Evolutionary conservation across 2,797 vertebrate genomes (phyloP).

Genomic region (Artibeus lituratus): DNA sequence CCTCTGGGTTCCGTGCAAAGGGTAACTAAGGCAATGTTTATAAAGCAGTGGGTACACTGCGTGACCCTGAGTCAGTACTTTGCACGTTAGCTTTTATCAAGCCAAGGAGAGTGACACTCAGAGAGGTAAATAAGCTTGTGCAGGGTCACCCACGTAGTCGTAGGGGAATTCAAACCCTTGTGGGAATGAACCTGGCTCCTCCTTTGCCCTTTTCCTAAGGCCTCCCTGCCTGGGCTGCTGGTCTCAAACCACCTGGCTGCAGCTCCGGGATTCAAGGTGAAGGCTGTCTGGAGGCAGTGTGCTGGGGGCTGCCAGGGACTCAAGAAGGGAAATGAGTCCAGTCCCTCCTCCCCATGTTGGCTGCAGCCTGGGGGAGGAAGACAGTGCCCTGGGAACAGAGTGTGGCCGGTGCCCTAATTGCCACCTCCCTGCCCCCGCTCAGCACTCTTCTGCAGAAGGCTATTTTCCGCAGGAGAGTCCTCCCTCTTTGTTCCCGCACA

Average conservation of each 20-base stretch:
- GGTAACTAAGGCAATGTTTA: background rate
- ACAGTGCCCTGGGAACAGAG: background rate
- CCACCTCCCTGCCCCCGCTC: background rate
- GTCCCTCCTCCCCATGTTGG: too few relatives aligned
- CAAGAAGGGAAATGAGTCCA: background rate
- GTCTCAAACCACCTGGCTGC: background rate
- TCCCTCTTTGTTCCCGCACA: constrained; percentile 61
- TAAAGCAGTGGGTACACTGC: background rate
- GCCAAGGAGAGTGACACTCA: background rate
- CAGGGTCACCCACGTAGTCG: background rate
- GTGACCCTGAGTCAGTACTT: background rate
- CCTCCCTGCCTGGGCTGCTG: background rate
- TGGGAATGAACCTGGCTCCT: background rate
- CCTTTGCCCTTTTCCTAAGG: background rate
- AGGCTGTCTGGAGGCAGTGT: background rate
- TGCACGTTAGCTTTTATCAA: background rate
- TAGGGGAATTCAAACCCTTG: background rate
- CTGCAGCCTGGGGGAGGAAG: background rate
- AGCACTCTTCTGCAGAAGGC: background rate
- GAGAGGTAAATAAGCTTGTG: background rate
- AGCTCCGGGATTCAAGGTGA: background rate
- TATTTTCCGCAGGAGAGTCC: background rate
- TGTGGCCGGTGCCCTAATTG: background rate
- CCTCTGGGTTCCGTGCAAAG: background rate
- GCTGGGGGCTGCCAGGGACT: background rate